phyloP scores from a whole-genome alignment of 2,797 vertebrate species.

The Sebastes kiyomatsui region DNA sequence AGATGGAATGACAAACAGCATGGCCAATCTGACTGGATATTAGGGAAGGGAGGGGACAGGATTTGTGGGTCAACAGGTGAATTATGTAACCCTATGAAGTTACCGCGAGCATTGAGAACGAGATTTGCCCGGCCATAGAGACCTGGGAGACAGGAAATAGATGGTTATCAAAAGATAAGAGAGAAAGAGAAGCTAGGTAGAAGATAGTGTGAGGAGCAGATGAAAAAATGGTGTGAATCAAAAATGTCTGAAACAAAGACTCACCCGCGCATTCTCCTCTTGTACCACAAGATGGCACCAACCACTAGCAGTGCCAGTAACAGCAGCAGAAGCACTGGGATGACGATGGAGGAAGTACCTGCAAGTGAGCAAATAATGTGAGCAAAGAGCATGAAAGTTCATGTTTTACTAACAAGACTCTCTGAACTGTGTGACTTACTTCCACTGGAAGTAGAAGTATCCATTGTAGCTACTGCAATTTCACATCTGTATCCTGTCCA shows the following conservation, averaged over 20 bases:
- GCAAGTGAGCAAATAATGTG: not conserved
- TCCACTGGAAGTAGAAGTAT: slow-evolving; percentile 77
- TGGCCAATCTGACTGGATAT: slow-evolving; percentile 44
- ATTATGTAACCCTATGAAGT: slow-evolving; percentile 78
- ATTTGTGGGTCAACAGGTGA: slow-evolving; percentile 55
- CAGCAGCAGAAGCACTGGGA: slow-evolving; percentile 88
- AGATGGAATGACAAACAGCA: slow-evolving; percentile 53
- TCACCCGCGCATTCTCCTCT: slow-evolving; percentile 93
- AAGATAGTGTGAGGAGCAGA: slow-evolving; percentile 40
- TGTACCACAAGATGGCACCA: slow-evolving; percentile 92
- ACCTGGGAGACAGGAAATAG: slow-evolving; percentile 86
- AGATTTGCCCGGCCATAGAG: slow-evolving; percentile 84
- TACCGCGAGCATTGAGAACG: slow-evolving; percentile 85
- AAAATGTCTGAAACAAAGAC: slow-evolving; percentile 37
- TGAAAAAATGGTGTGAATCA: slow-evolving; percentile 53
- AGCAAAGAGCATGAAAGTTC: slow-evolving; percentile 10
- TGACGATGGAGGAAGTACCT: slow-evolving; percentile 88
- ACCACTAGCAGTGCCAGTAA: slow-evolving; percentile 87
- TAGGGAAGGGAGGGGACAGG: slow-evolving; percentile 30
- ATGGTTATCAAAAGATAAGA: slow-evolving; percentile 73
- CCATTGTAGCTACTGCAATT: slow-evolving; percentile 69
- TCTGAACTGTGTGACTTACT: slow-evolving; percentile 77
- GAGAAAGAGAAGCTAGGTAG: slow-evolving; percentile 48
- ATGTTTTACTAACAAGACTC: not conserved
- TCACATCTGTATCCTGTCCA: slow-evolving; percentile 86